Evolutionary conservation across 2,797 vertebrate genomes (phyloP).

Genomic region (Okamejei kenojei): DNA sequence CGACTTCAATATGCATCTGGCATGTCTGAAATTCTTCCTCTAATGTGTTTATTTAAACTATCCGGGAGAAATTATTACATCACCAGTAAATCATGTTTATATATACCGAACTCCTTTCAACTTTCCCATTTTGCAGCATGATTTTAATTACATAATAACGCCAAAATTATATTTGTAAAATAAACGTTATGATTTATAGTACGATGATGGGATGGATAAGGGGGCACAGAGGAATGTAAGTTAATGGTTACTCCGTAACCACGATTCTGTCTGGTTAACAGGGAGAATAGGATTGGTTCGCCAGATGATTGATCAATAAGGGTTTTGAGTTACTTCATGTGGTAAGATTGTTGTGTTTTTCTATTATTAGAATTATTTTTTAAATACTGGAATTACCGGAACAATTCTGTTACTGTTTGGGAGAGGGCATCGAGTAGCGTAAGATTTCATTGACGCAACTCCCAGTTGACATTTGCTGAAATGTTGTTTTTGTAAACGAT

Average conservation of each 20-base stretch:
- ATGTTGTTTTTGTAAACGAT: not conserved
- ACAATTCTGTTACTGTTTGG: slow-evolving; percentile 8
- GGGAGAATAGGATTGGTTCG: not conserved
- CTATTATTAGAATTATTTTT: not conserved
- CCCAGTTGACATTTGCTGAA: not conserved
- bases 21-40: slow-evolving; percentile 81
- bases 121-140: slow-evolving; percentile 68
- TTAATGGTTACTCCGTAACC: slow-evolving; percentile 2
- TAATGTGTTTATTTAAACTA: slow-evolving; percentile 97
- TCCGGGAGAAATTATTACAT: slow-evolving; percentile 87
- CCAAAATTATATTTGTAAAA: slow-evolving; percentile 82
- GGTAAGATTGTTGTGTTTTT: not conserved
- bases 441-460: not conserved
- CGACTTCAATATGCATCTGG: slow-evolving; percentile 70
- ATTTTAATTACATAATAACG: slow-evolving; percentile 88
- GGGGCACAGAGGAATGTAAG: not conserved
- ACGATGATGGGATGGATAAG: slow-evolving; percentile 48
- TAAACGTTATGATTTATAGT: slow-evolving; percentile 74
- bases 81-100: slow-evolving; percentile 71
- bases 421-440: not conserved
- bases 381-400: not conserved
- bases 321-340: not conserved
- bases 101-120: slow-evolving; percentile 69
- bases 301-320: not conserved
- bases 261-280: not conserved